Evolutionary conservation across 2,888 invertebrate species (phyloP), one percentile per base, ranked within the genome.

Genomic region (Malacosoma neustria): DNA sequence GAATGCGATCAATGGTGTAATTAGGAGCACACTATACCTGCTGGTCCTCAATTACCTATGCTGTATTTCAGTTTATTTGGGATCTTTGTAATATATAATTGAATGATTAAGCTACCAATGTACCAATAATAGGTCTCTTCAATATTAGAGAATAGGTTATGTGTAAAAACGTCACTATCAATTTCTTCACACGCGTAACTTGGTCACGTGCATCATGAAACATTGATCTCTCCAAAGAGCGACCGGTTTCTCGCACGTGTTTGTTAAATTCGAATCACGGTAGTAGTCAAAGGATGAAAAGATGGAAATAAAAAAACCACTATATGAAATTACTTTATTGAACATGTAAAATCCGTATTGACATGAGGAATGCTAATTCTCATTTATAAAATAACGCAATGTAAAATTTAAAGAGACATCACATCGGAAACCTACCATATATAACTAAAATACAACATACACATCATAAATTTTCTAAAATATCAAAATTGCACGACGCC

Each of bases 241-340:
- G 2, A 15, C 2, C 7, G 15, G 2, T 15, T 22, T 22, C 22
- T 7, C 6, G 7, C 3, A 22, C 22, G 22, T 22, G 22, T 15
- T 15, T 15, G 3, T 15, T 4, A 4, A 15, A 15, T 15, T 22
- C 2, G n/a, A n/a, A n/a, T n/a, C n/a, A n/a, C n/a, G n/a, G n/a
- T 22, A 22, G 22, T 22, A 22, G 7, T 3, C 4, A 9, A 35
- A 45, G 42, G 50, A 53, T 48, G 45, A 54, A 65, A 65, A 61
- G 51, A 56, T 45, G 42, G 61, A 63, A 53, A 54, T 52, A 67
- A 72, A 68, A 72, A 69, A 65, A 68, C 57, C 62, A 68, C 77
- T 84, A 74, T 86, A 85, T 75, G 86, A 87, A 87, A 86, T 85
- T 86, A 85, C 82, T 84, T 86, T 86, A 85, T 85, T 86, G 86